Evolutionary conservation across 2,113 vertebrate species (phyloP), one percentile per base, ranked within the genome.

Genomic region (Chitala chitala): DNA sequence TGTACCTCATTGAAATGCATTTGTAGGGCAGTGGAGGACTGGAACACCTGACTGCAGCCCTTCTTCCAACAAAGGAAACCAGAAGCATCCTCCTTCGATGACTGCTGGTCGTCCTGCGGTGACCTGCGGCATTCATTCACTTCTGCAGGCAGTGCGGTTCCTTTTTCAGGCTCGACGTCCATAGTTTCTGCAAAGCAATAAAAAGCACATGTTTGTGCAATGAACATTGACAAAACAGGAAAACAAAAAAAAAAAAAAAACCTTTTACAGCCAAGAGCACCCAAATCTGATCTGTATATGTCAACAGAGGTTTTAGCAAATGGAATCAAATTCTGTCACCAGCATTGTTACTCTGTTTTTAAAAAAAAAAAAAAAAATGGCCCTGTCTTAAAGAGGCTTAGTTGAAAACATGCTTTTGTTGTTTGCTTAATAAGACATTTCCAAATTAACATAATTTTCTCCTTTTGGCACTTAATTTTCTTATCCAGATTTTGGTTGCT

Each of bases 61-160:
- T 99, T 99, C 88, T 99, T 99, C 97, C 97, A 99, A 85, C 97
- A 99, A 48, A 99, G 88, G 81, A 99, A 98, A 74, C 94, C 92
- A 53, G 90, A 87, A 0, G 93, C 81, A 76, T 99, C 97, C 59
- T 98, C 97, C 79, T 90, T 91, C 77, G 88, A 84, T 59, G 89
- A 77, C 9, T 91, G 84, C 1, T 89, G 88, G 56, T 98, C 96
- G 0, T 91, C 88, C 0, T 89, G 68, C 75, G 89, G 80, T 0
- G 93, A 90, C 82, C 93, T 97, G 74, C 88, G 77, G 64, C 95
- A 91, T 76, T 98, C 95, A 58, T 82, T 33, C 5, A 82, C 84
- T 46, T 92, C 92, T 0, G 91, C 83, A 12, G 91, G 87, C 77
- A 92, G 80, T 69, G 90, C 83, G 63, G 81, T 87, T n/a, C 82